Conservation (phyloP, 2,797 vertebrate species). For the Pampus argenteus region DNA sequence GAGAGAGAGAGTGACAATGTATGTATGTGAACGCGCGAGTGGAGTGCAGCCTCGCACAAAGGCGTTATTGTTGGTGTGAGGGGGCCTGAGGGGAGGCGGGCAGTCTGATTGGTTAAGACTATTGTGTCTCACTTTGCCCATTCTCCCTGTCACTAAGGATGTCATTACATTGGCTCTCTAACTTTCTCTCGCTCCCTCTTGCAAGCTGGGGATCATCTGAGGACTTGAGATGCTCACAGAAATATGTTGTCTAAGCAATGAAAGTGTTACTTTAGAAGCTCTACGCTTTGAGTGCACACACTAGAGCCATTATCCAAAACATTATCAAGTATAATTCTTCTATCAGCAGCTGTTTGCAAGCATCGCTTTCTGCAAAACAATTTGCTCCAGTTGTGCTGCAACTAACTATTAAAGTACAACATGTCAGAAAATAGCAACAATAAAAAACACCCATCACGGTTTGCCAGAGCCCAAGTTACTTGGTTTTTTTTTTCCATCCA, state of each 20-base stretch:
- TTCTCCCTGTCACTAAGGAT: conserved; percentile 79
- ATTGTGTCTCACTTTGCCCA: conserved; percentile 84
- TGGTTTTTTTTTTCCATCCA: background rate
- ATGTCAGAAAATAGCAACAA: background rate
- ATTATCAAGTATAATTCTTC: conserved; percentile 16
- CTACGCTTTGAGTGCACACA: conserved; percentile 28
- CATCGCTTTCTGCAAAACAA: conserved; percentile 7
- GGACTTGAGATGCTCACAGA: conserved; percentile 59
- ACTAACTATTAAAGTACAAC: background rate
- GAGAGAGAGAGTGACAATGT: no score
- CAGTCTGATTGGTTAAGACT: conserved; percentile 87
- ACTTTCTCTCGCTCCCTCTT: conserved; percentile 39
- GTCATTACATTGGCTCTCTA: conserved; percentile 69
- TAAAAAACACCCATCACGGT: background rate
- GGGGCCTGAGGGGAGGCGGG: conserved; percentile 81
- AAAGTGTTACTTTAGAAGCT: conserved; percentile 38
- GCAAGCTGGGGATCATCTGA: conserved; percentile 66
- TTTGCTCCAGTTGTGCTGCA: background rate
- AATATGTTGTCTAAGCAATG: conserved; percentile 43
- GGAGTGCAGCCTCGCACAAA: conserved; percentile 84
- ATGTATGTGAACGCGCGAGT: conserved; percentile 64
- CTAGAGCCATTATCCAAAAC: conserved; percentile 9
- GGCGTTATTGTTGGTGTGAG: conserved; percentile 83
- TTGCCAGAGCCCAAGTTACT: background rate
- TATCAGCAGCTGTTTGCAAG: conserved; percentile 20